Base-by-base conservation (phyloP, 2,113 vertebrate species). In the Corythaixoides concolor region DNA sequence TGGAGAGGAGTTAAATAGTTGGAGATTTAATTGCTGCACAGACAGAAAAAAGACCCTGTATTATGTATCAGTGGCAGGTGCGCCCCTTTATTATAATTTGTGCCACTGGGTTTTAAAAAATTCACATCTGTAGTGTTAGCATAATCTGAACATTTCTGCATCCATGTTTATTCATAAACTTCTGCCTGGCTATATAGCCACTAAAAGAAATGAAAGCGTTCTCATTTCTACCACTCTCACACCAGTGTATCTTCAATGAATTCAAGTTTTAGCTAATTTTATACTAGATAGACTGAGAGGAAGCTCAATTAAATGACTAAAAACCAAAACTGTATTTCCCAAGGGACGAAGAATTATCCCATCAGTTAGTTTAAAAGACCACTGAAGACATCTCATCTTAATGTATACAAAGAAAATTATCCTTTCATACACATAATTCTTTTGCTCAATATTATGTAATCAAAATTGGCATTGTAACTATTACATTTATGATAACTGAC, bases 31-130 rank as follows among this genome's bases (percentile, higher is more conserved):
- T 73, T 72, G 43, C 59, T 83, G 37, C 21, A 66, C 35, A 88
- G 62, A 37, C 12, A 74, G n/a, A 28, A 39, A 68, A 60, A 68
- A 78, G 18, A 15, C 13, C 27, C 52, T 59, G 11, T 47, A 32
- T 81, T 81, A 58, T 78, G 52, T 72, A 50, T 67, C 66, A 88
- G 55, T 53, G 70, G 52, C 85, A 95, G 81, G 77, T 93, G 73
- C 2, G 5, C 9, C 19, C 30, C 37, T 63, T 84, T 67, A 84
- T 77, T 47, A 56, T 82, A 81, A 85, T 89, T 66, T 89, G 37
- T 87, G 85, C 77, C 56, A 77, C 19, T 74, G 73, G 50, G 60
- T 87, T 85, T 95, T 78, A 55, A 95, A 91, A 91, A 81, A 93
- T 56, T 87, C 69, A 72, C 60, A 59, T 88, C 76, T 78, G 45